Base-by-base conservation (phyloP, 2,888 invertebrate genomes). In the Parnassius mnemosyne region DNA sequence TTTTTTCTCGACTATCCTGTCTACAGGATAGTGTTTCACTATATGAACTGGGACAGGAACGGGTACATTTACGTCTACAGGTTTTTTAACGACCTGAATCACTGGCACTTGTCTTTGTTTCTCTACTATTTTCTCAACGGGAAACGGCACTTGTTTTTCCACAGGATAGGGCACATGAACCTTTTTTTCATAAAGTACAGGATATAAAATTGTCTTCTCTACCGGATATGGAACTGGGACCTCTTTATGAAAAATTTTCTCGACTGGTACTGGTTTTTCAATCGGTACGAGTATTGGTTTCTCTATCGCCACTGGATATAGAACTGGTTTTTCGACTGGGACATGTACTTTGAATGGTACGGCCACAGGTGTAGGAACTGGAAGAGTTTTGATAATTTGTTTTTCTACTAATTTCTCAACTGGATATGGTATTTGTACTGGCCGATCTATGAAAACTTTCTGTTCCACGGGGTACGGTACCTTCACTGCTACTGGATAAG, bases 361-460 rank as follows among this genome's bases (percentile, higher is more conserved):
- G 0, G 84, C 88, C 1, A 92, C 84, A 0, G 90, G 89, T 10
- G 90, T 89, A 10, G 87, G 90, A 3, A 92, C 79, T 1, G 88
- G 82, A 0, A 90, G 78, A 1, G 76, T 84, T 42, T 87, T 89
- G 5, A 87, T 61, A 2, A 86, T 71, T 68, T 86, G 92, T 52
- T 93, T 93, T 68, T 93, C 93, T 1, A 93, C 84, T 9, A 90
- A 77, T 66, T 88, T 93, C 53, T 93, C 92, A 0, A 93, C 82
- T 11, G 92, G 84, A 55, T 85, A 83, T 54, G 92, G 89, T 63
- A 93, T 81, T 10, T 92, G 90, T 16, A 93, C 79, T 1, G 92
- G 85, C 66, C 88, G 73, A 69, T 85, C 93, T 10, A 93, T 85
- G 64, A 92, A 93, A 0, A 94, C 87, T 62, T 89, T 87, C 55